Evolutionary conservation across 2,113 vertebrate species (phyloP).

Genomic region (Bos javanicus): DNA sequence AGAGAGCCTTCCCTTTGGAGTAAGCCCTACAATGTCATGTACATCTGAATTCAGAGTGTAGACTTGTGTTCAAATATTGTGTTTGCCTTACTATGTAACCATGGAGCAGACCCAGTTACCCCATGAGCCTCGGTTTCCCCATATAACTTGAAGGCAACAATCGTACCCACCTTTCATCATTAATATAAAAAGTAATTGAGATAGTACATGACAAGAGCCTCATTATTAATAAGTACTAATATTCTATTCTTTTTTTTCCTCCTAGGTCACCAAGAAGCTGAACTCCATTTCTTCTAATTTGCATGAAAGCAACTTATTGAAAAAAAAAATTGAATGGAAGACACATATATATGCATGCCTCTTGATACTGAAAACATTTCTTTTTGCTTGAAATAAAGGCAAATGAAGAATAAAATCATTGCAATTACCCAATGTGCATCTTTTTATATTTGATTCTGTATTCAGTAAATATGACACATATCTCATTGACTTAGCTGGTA

Average conservation of each 20-base stretch:
- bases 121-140: not conserved
- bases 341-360: not conserved
- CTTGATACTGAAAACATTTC: not conserved
- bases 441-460: not conserved
- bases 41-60: not conserved
- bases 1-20: not conserved
- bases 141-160: not conserved
- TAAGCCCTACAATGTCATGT: not conserved
- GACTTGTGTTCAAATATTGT: not conserved
- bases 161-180: not conserved
- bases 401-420: constrained; percentile 26
- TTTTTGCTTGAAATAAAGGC: constrained; percentile 18
- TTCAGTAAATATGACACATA: not conserved
- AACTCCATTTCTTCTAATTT: not conserved
- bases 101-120: not conserved
- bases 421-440: not conserved
- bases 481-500: constrained; percentile 7
- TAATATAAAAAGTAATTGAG: not conserved
- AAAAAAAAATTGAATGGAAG: not conserved
- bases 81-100: not conserved
- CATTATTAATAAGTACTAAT: not conserved
- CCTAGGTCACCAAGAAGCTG: constrained; percentile 8
- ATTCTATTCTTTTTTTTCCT: not conserved
- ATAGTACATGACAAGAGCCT: not conserved
- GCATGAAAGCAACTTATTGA: not conserved